phyloP scores from a whole-genome alignment of 2,797 vertebrate species.

The Smutsia temminckii region DNA sequence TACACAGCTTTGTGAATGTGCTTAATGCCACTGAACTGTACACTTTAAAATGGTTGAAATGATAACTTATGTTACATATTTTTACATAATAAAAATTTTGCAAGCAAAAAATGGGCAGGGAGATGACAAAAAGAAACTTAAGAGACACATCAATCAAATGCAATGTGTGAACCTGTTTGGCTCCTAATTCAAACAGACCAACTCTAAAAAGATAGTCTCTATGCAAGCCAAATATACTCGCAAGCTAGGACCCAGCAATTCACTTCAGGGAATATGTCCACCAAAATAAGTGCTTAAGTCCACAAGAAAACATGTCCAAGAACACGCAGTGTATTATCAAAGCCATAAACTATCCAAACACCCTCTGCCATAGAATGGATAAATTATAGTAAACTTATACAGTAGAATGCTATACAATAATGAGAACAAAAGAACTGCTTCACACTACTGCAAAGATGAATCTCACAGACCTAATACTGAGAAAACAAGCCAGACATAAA shows the following conservation, averaged over 20 bases:
- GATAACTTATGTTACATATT: neutral
- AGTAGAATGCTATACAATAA: neutral
- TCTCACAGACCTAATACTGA: neutral
- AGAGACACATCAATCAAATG: neutral
- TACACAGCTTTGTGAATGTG: neutral
- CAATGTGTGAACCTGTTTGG: neutral
- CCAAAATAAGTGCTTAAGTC: neutral
- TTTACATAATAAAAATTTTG: neutral
- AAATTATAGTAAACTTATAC: neutral
- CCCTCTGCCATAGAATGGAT: neutral
- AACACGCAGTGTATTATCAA: neutral
- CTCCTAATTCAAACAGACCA: constrained; percentile 13
- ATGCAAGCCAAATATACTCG: neutral
- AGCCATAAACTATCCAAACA: neutral
- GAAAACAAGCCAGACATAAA: neutral
- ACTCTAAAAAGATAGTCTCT: neutral
- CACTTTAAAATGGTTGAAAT: neutral
- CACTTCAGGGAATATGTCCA: neutral
- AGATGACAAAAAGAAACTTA: neutral
- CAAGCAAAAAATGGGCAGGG: neutral
- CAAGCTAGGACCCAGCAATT: neutral
- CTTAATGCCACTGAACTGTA: neutral
- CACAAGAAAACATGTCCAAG: neutral
- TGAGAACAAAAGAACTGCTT: neutral
- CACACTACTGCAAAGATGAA: neutral